These are phyloP conservation scores for Tichodroma muraria DNA, from an alignment of 2,113 vertebrate genomes.

Conservation along the genomic window DNA sequence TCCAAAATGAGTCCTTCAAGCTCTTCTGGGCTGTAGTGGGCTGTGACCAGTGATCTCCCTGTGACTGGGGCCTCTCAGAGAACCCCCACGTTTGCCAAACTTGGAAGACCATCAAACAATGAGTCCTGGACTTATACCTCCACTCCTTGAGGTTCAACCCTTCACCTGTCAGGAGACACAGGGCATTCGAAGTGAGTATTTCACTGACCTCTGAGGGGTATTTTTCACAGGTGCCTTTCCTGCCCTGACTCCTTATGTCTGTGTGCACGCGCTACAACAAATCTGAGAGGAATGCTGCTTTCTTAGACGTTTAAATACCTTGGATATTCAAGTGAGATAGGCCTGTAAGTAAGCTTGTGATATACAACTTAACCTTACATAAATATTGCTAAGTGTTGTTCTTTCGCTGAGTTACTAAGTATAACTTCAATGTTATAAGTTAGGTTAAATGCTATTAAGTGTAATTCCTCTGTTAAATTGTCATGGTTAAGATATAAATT, in stretches of 20 bases:
- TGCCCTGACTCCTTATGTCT: no score
- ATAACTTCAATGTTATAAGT: background rate
- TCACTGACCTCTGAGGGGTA: background rate
- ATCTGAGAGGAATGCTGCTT: background rate
- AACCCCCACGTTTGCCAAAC: background rate
- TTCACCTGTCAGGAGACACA: background rate
- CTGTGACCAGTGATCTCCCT: background rate
- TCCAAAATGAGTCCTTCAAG: background rate
- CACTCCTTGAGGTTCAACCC: background rate
- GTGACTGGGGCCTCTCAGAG: no score
- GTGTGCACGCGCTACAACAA: background rate
- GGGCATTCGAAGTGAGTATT: rapidly evolving
- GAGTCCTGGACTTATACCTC: background rate
- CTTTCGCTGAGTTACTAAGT: background rate
- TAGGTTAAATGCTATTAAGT: background rate
- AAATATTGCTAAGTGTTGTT: background rate
- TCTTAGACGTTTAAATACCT: background rate
- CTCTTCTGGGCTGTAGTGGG: no score
- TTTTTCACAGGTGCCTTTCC: background rate
- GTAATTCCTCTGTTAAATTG: background rate
- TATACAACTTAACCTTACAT: background rate
- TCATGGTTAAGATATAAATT: background rate
- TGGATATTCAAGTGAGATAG: background rate
- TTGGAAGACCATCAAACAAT: rapidly evolving
- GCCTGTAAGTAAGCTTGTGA: background rate